Percentiles rank a stretch among this genome's conserved stretches.
Evolutionary conservation across 2,888 invertebrate genomes (phyloP).

Genomic region (Sclerodermus sp.): DNA sequence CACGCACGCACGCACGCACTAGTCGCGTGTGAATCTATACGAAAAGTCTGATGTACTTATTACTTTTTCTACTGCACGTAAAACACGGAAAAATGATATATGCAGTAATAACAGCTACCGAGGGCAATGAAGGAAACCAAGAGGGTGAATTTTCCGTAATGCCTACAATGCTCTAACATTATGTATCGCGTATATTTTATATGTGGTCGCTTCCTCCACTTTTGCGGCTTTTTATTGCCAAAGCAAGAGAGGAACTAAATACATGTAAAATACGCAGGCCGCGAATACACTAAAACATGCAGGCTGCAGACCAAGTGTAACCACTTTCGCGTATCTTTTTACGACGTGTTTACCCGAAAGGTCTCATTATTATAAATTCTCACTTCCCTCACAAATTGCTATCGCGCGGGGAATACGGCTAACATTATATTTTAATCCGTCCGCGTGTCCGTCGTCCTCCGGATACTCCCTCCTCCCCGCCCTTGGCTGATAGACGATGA

Average conservation of each 20-base stretch:
- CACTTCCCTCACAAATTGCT: no score
- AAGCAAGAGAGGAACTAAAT: slow-evolving; percentile 25
- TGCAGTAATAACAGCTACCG: slow-evolving; percentile 49
- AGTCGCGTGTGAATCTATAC: no score
- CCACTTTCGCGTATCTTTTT: not conserved
- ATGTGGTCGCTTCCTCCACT: slow-evolving; percentile 27
- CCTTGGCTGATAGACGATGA: no score
- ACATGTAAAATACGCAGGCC: slow-evolving; percentile 3
- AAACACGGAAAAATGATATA: slow-evolving; percentile 50
- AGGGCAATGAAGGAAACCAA: slow-evolving; percentile 35
- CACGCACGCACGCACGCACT: no score
- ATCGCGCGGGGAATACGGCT: no score
- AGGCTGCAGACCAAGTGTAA: slow-evolving; percentile 14
- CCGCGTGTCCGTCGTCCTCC: no score
- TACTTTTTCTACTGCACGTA: slow-evolving; percentile 4
- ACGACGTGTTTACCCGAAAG: no score
- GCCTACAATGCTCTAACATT: slow-evolving; percentile 42
- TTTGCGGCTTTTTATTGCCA: slow-evolving; percentile 43
- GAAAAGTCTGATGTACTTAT: no score
- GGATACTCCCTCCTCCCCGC: no score
- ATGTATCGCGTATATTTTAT: slow-evolving; percentile 28
- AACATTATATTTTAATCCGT: no score
- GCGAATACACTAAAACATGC: slow-evolving; percentile 36
- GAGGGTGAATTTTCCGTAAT: slow-evolving; percentile 48
- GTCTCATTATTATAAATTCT: no score